Base-by-base conservation (phyloP, 2,888 invertebrate genomes). In the Lissonota sp. region DNA sequence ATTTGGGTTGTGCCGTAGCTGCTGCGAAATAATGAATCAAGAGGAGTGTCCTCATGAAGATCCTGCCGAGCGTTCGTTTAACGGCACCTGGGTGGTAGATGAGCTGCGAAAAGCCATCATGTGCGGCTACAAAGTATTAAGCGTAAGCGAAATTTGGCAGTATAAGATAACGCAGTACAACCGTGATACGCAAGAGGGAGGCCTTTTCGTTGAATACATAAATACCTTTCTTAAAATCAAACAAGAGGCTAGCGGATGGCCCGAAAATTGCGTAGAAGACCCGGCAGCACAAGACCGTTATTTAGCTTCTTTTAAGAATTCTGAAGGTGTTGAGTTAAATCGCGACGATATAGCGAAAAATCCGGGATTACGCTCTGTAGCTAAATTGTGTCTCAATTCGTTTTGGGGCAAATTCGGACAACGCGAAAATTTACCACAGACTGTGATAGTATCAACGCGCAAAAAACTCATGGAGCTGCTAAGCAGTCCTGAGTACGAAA, bases 391-490 rank as follows among this genome's bases (percentile, higher is more conserved):
- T 55, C 55, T 88, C 1, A 90, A 89, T 69, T 85, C 85, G 0
- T 87, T 89, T 76, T 89, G 88, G 88, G 88, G 88, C 10, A 86
- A 88, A 78, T 87, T 88, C 66, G 87, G 86, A 0, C 86, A 88
- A 51, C 64, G 86, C 1, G 85, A 87, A 67, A 86, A 86, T 67
- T 64, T 82, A 66, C 62, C 69, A 5, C 77, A 85, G 80, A 84
- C 86, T 0, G 78, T 37, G 2, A 83, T 87, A 5, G 69, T 86
- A 6, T 72, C 64, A 16, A 73, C 83, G 1, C 78, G 79, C 8
- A 10, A 71, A 40, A 49, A 64, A 10, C 66, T 84, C 6, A 37
- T 81, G 60, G 49, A 83, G 42, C 14, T 86, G 46, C n/a, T 86
- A 1, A 62, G 8, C 5, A 37, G 58, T 37, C n/a, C 42, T 5